Evolutionary conservation across 2,888 invertebrate species (phyloP).

Genomic region (Junonia oenone): DNA sequence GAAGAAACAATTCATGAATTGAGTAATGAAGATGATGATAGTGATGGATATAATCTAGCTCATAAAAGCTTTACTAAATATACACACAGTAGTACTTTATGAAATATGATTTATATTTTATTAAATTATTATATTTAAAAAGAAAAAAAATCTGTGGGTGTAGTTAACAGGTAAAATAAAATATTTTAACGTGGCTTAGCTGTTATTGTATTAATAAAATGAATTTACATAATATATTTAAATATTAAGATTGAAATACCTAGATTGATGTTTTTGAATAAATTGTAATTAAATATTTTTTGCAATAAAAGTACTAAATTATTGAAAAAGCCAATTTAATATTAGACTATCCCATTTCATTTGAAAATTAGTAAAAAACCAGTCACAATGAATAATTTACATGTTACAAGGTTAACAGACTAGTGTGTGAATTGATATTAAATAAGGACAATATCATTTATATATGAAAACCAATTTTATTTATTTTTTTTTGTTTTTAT

Average conservation of each 20-base stretch:
- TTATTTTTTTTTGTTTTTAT: slow-evolving; percentile 11
- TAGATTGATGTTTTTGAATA: background rate
- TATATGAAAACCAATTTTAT: slow-evolving; percentile 22
- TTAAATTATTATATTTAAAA: background rate
- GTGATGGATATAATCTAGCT: slow-evolving; percentile 42
- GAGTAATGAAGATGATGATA: slow-evolving; percentile 64
- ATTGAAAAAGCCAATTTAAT: background rate
- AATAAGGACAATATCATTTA: slow-evolving; percentile 8
- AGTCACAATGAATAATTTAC: background rate
- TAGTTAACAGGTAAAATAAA: background rate
- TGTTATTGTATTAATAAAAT: background rate
- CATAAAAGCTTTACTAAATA: slow-evolving; percentile 53
- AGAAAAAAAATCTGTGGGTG: background rate
- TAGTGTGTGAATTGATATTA: background rate
- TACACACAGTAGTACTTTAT: slow-evolving; percentile 60
- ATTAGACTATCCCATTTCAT: background rate
- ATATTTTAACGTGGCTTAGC: background rate
- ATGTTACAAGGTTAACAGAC: background rate
- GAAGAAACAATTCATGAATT: slow-evolving; percentile 65
- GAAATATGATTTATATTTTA: slow-evolving; percentile 20
- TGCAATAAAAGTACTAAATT: background rate
- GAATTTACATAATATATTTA: background rate
- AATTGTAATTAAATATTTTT: background rate
- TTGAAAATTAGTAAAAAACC: background rate
- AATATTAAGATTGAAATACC: background rate